These are phyloP conservation scores for Sphenopsis melanotis DNA, from an alignment of 2,797 vertebrate species.

Conservation along the genomic window DNA sequence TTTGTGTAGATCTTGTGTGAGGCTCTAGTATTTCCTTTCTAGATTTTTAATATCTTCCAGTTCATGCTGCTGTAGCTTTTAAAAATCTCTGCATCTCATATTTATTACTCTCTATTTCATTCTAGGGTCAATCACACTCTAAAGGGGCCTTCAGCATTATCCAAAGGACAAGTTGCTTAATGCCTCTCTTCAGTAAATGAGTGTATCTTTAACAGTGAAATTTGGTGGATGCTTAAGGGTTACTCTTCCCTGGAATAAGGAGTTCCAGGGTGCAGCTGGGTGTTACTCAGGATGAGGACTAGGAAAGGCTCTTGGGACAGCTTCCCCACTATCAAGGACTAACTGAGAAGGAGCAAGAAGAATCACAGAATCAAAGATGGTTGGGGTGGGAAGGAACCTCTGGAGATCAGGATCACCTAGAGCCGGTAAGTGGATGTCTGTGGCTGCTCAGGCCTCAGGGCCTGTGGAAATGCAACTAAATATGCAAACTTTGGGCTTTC, in stretches of 20 bases:
- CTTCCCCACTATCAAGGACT: not conserved
- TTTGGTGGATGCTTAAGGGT: not conserved
- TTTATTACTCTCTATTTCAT: not conserved
- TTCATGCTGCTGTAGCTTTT: not conserved
- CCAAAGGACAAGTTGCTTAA: not conserved
- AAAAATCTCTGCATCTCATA: not conserved
- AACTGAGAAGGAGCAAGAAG: not conserved
- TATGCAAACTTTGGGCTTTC: not conserved
- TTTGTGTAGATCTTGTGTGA: not conserved
- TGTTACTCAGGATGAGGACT: not conserved
- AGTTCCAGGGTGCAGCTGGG: not conserved
- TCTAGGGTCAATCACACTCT: not conserved
- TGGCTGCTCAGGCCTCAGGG: accelerated
- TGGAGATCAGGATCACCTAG: not conserved
- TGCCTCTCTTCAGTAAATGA: not conserved
- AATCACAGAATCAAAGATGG: not conserved
- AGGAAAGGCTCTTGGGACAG: not conserved
- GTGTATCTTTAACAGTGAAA: accelerated
- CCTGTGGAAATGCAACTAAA: not conserved
- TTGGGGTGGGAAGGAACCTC: not conserved
- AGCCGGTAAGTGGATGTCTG: not conserved
- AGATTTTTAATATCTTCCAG: not conserved
- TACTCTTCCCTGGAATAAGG: not conserved
- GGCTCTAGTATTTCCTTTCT: not conserved
- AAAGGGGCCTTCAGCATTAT: not conserved